A percentile compares a stretch with the other conserved stretches of the same genome.
Evolutionary conservation across 2,888 invertebrate species (phyloP).

Genomic region (Cylindroiulus punctatus): DNA sequence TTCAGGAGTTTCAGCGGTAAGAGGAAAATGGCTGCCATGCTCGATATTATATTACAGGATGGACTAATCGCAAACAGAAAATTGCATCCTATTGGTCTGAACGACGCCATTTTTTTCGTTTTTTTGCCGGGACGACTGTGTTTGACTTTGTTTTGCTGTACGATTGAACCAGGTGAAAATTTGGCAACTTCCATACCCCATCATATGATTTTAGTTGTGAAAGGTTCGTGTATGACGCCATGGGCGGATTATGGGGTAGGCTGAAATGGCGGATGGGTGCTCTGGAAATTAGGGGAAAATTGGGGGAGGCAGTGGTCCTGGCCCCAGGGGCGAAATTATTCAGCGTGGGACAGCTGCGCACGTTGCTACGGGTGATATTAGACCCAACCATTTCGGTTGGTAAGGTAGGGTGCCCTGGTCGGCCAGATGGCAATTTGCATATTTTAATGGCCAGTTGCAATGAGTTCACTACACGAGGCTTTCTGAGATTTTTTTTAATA

Average conservation of each 20-base stretch:
- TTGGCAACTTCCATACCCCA: too few species aligned
- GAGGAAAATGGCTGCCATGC: too few species aligned
- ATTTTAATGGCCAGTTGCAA: not conserved
- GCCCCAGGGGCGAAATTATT: conserved; percentile 28
- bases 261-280: not conserved
- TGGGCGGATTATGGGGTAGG: not conserved
- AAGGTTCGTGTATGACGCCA: not conserved
- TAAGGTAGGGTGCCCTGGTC: not conserved
- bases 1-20: too few species aligned
- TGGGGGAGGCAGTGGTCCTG: conserved; percentile 9
- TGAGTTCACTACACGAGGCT: not conserved
- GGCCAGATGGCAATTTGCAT: conserved; percentile 24
- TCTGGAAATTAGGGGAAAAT: not conserved
- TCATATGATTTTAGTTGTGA: too few species aligned
- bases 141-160: too few species aligned
- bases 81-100: too few species aligned
- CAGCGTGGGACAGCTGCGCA: not conserved
- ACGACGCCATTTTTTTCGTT: too few species aligned
- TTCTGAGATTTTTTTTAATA: not conserved
- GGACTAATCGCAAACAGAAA: too few species aligned
- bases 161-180: too few species aligned
- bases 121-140: too few species aligned
- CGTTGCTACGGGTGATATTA: conserved; percentile 16
- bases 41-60: too few species aligned
- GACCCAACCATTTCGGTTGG: conserved; percentile 9